Evolutionary conservation across 2,888 invertebrate genomes (phyloP), one percentile per base, ranked within the genome.

Genomic region (Clostera curtula): DNA sequence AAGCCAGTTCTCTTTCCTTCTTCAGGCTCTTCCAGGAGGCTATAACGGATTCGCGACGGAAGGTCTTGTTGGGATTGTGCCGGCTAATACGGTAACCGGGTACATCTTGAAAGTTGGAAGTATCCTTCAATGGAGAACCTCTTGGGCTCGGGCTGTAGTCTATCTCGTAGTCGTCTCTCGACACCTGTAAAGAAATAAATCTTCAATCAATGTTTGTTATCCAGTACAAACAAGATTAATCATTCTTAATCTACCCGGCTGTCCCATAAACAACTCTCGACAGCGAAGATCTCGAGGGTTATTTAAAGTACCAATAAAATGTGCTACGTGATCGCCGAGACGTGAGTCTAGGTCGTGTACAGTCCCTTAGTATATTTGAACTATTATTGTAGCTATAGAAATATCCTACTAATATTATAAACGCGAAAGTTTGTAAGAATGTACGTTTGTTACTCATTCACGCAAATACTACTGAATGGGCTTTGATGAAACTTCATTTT

Each of bases 1-100:
- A 49, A 27, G 85, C 84, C 34, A 66, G 69, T 34, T 85, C 85
- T 4, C 85, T 62, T 37, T 85, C 85, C 34, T 83, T 82, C 51
- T 85, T 85, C 52, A 85, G 49, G 41, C 64, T 77, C 42, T 75
- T 83, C 85, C 85, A 85, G 0, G 84, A 84, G 12, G 85, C 85
- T 11, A 85, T 85, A 16, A 85, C 82, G 1, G 83, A 76, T 46
- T 85, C 85, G 5, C 85, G 58, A 1, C 85, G 69, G 56, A 82
- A 84, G 14, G 82, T 83, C 53, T 72, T 82, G 56, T 83, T 83
- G 0, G 83, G 83, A 34, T 83, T 83, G 56, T 82, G 82, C n/a
- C 83, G 71, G 50, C 82, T 83, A 50, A 83, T 79, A 54, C 64
- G 67, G 55, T 69, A 82, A 1, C 69, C 55, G 23, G 63, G 64